These are phyloP conservation scores for Ichneumon xanthorius DNA, from an alignment of 2,888 invertebrate species.

Conservation along the genomic window DNA sequence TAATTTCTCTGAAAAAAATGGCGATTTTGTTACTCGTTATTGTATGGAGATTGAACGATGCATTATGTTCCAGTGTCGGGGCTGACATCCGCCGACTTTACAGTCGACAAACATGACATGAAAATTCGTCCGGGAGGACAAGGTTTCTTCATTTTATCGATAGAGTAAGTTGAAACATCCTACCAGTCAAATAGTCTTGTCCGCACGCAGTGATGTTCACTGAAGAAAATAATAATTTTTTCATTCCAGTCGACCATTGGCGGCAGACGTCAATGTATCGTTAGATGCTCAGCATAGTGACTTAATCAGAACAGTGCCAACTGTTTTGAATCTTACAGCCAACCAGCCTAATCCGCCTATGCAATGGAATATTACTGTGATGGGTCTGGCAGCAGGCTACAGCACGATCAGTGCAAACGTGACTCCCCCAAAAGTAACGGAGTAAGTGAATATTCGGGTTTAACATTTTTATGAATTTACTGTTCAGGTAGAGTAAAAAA, in stretches of 20 bases:
- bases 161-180: conserved; percentile 86
- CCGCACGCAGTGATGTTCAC: neutral
- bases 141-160: conserved; percentile 86
- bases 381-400: conserved; percentile 89
- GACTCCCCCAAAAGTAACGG: conserved; percentile 85
- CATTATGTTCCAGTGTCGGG: conserved; percentile 69
- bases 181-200: neutral
- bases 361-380: conserved; percentile 85
- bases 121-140: conserved; percentile 87
- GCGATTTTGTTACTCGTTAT: neutral
- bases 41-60: neutral
- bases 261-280: conserved; percentile 85
- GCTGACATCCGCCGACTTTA: conserved; percentile 82
- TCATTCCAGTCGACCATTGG: conserved; percentile 85
- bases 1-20: neutral
- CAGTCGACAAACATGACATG: conserved; percentile 87
- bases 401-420: conserved; percentile 88
- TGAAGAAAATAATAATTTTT: neutral
- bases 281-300: conserved; percentile 88
- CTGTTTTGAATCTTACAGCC: conserved; percentile 84
- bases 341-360: conserved; percentile 81
- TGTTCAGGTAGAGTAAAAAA: neutral
- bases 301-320: conserved; percentile 87
- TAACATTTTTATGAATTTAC: neutral
- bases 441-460: conserved; percentile 81